Conservation (phyloP, 2,113 vertebrate genomes). For the Mesembrinibis cayennensis region DNA sequence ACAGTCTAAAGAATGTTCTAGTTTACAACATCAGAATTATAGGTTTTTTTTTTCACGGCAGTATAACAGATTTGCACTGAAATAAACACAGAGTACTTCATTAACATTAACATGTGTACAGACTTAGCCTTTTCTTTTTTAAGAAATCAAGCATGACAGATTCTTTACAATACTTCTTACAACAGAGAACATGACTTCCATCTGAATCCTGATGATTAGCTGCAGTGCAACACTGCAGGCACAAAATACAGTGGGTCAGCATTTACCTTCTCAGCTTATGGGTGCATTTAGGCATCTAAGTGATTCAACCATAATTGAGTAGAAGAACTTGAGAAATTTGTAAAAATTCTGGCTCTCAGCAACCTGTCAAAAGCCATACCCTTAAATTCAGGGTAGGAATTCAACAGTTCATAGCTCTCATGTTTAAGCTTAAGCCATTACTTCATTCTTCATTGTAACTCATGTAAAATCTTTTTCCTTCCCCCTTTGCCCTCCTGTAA, state of each 20-base stretch:
- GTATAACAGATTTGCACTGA: not conserved
- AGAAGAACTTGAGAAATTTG: not conserved
- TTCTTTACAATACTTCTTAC: not conserved
- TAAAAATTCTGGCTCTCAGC: not conserved
- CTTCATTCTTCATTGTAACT: not conserved
- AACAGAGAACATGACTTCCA: not conserved
- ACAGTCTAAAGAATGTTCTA: not conserved
- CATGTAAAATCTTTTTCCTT: not conserved
- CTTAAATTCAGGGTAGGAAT: not conserved
- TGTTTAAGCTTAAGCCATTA: not conserved
- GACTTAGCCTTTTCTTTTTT: not conserved
- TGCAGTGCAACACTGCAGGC: not conserved
- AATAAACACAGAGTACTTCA: not conserved
- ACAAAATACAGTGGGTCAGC: rapidly evolving
- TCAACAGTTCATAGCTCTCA: not conserved
- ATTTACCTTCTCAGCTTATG: not conserved
- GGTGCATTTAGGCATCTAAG: not conserved
- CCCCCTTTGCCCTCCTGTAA: not conserved
- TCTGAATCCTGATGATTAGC: not conserved
- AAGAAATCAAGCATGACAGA: not conserved
- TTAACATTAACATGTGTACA: not conserved
- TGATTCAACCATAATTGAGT: not conserved
- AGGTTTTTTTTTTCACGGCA: not conserved
- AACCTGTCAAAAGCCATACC: not conserved
- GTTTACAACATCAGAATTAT: not conserved